Evolutionary conservation across 2,888 invertebrate genomes (phyloP).

Genomic region (Sesia apiformis): DNA sequence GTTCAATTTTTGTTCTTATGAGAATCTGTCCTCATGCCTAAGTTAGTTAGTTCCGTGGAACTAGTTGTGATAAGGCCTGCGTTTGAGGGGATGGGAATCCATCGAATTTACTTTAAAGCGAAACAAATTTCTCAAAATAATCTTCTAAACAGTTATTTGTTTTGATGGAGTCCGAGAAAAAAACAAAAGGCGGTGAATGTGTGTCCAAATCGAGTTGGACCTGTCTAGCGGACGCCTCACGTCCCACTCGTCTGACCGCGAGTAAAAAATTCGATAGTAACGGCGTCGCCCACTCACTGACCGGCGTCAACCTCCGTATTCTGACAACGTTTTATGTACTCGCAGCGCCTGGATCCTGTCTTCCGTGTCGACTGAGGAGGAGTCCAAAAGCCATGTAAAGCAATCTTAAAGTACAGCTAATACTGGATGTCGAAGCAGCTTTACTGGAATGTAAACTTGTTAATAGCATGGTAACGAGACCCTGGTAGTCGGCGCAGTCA

Average conservation of each 20-base stretch:
- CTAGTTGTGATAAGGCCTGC: too few species aligned
- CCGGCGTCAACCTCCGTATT: too few species aligned
- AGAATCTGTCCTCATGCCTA: too few species aligned
- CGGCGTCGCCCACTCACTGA: neutral
- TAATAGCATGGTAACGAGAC: neutral
- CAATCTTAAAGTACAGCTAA: neutral
- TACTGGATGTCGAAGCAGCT: neutral
- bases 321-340: too few species aligned
- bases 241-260: neutral
- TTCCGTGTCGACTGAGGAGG: too few species aligned
- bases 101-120: too few species aligned
- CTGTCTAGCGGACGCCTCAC: neutral
- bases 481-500: constrained; percentile 16
- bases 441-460: neutral
- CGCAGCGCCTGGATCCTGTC: too few species aligned
- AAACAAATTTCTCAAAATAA: neutral
- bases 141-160: neutral
- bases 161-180: neutral
- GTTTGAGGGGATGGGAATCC: too few species aligned
- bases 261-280: neutral
- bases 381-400: too few species aligned
- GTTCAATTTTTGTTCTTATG: too few species aligned
- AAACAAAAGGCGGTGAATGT: neutral
- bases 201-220: neutral
- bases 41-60: too few species aligned